Conservation (phyloP, 2,888 invertebrate species). For the Protodeltote pygarga region DNA sequence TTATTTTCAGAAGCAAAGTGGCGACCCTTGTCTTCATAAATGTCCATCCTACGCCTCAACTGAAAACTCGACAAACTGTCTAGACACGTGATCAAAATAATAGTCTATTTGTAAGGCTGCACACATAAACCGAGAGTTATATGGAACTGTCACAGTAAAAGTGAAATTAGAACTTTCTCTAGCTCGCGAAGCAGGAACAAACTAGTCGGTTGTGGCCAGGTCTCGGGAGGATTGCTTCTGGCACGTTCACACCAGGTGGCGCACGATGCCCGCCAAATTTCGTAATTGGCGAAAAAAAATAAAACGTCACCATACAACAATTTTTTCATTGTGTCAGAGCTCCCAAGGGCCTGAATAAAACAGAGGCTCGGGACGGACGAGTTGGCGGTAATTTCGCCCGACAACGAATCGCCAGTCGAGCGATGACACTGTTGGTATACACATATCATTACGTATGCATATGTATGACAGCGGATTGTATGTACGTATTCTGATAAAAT, state of each 20-base stretch:
- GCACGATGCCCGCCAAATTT: constrained; percentile 70
- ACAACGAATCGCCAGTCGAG: constrained; percentile 66
- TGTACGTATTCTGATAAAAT: constrained; percentile 9
- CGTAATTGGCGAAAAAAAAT: constrained; percentile 77
- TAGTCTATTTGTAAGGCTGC: constrained; percentile 28
- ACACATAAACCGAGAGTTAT: constrained; percentile 24
- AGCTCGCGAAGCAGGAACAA: constrained; percentile 60
- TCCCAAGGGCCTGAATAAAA: constrained; percentile 81
- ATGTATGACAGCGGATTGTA: constrained; percentile 9
- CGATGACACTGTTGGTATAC: constrained; percentile 61
- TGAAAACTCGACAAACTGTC: constrained; percentile 34
- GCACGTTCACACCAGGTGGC: constrained; percentile 67
- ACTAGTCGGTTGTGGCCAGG: constrained; percentile 47
- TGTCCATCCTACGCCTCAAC: constrained; percentile 50
- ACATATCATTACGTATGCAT: constrained; percentile 31
- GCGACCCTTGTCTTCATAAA: constrained; percentile 65
- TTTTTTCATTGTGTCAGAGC: constrained; percentile 77
- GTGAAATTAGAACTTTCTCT: constrained; percentile 72
- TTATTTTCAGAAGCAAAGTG: constrained; percentile 42
- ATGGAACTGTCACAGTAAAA: constrained; percentile 55
- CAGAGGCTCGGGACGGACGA: constrained; percentile 71
- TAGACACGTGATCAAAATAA: constrained; percentile 48
- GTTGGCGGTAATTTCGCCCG: constrained; percentile 73
- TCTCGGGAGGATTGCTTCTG: constrained; percentile 56
- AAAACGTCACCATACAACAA: constrained; percentile 74